Evolutionary conservation across 2,888 invertebrate species (phyloP).

Genomic region (Cynaeus angustus): DNA sequence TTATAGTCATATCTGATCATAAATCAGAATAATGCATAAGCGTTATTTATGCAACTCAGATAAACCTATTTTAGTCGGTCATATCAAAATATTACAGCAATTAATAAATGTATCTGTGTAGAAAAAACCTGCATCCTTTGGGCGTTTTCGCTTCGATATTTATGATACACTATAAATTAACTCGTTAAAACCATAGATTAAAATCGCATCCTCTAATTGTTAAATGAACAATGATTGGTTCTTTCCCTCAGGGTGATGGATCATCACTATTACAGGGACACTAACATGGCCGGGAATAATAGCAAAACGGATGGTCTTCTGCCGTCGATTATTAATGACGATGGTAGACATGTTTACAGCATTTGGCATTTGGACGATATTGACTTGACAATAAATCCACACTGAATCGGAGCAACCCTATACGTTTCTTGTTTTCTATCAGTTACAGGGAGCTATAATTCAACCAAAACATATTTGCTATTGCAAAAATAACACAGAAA

Average conservation of each 20-base stretch:
- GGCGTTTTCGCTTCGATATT: constrained; percentile 44
- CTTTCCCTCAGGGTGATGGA: constrained; percentile 61
- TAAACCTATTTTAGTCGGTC: constrained; percentile 41
- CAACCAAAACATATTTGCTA: constrained; percentile 11
- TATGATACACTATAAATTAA: constrained; percentile 61
- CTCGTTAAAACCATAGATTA: constrained; percentile 62
- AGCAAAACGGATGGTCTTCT: constrained; percentile 60
- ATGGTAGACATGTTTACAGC: constrained; percentile 59
- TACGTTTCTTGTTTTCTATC: constrained; percentile 44
- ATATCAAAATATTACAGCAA: constrained; percentile 50
- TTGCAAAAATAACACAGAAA: constrained; percentile 22
- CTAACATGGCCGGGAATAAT: constrained; percentile 61
- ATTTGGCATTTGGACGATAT: constrained; percentile 51
- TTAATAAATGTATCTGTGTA: constrained; percentile 45
- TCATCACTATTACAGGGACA: constrained; percentile 59
- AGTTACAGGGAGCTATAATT: constrained; percentile 31
- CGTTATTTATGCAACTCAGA: constrained; percentile 44
- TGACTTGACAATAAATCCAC: constrained; percentile 47
- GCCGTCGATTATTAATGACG: constrained; percentile 62
- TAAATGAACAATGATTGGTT: constrained; percentile 64
- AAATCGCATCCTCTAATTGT: constrained; percentile 67
- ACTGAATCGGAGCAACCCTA: constrained; percentile 20
- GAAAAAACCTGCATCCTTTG: constrained; percentile 35
- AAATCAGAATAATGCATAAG: constrained; percentile 19
- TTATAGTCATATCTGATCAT: constrained; percentile 38